Base-by-base conservation (phyloP, 2,797 vertebrate genomes). In the Anguilla megastoma region DNA sequence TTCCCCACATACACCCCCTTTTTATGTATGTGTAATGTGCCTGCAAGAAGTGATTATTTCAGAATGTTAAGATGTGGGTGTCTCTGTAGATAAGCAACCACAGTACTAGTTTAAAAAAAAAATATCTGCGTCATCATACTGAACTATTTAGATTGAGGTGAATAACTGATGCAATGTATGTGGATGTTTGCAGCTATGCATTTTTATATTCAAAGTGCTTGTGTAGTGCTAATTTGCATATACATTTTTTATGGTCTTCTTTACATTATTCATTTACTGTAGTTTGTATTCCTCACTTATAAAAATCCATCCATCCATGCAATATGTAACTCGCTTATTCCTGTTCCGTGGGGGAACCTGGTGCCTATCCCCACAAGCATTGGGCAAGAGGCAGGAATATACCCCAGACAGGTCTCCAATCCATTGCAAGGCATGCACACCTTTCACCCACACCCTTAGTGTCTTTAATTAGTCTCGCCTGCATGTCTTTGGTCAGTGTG, bases 181-280 rank as follows among this genome's bases (percentile, higher is more conserved):
- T 71, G 74, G 30, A 5, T 41, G 36, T 76, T 36, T 21, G 36
- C 16, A 76, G 1, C 36, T 71, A 71, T 12, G 27, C 0, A 41
- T 41, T n/a, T 76, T 76, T 45, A 76, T 41, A 18, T 76, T 76
- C 74, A 76, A 36, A 16, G 33, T 21, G 16, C 41, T 18, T 76
- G 74, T 41, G 74, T 41, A 41, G 74, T n/a, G 74, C 69, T 10
- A 76, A 14, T 76, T 33, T 76, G 33, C 69, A 30, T 76, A 41
- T 74, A 12, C 16, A 76, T 21, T 41, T 18, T 76, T 76, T 12
- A 76, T 14, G 30, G 10, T 41, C 3, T 18, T 76, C 12, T 21
- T 33, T 76, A 14, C 30, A 76, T 76, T 76, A 71, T 76, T 36
- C 2, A 76, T 76, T 76, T 76, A 76, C 74, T 76, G 33, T 76